These are phyloP conservation scores for Ectropis crepuscularia DNA, from an alignment of 2,888 invertebrate genomes.

Conservation along the genomic window DNA sequence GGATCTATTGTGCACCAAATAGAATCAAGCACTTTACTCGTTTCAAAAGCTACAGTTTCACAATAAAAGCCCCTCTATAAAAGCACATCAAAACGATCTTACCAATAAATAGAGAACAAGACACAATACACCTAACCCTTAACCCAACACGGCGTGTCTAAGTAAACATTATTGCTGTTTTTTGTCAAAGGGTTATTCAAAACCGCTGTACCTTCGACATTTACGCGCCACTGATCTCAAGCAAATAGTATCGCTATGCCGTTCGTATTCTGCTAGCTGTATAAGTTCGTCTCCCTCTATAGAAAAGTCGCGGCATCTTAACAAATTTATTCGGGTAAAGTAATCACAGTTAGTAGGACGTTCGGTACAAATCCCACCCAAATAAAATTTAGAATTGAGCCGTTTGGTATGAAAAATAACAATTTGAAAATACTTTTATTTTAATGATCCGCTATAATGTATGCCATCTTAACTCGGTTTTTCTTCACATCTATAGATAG, in stretches of 20 bases:
- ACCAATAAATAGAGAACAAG: slow-evolving; percentile 29
- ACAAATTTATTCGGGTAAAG: slow-evolving; percentile 59
- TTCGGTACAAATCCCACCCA: slow-evolving; percentile 57
- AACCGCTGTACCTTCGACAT: slow-evolving; percentile 49
- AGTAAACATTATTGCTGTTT: slow-evolving; percentile 55
- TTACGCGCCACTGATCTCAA: slow-evolving; percentile 55
- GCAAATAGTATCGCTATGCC: slow-evolving; percentile 38
- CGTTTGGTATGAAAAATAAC: slow-evolving; percentile 47
- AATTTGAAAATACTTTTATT: slow-evolving; percentile 17
- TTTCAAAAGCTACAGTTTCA: slow-evolving; percentile 28
- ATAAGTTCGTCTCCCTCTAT: slow-evolving; percentile 48
- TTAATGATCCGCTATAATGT: too few species aligned
- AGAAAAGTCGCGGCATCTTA: slow-evolving; percentile 56
- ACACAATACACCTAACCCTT: slow-evolving; percentile 31
- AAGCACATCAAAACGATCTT: slow-evolving; percentile 31
- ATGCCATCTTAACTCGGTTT: too few species aligned
- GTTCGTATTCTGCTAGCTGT: slow-evolving; percentile 44
- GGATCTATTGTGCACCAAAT: slow-evolving; percentile 20
- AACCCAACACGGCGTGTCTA: slow-evolving; percentile 38
- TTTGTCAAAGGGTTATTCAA: slow-evolving; percentile 50
- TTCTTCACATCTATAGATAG: too few species aligned
- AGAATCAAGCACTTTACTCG: slow-evolving; percentile 28
- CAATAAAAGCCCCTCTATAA: slow-evolving; percentile 26
- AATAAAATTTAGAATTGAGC: slow-evolving; percentile 47
- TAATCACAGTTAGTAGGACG: slow-evolving; percentile 58